These are phyloP conservation scores for Acronicta aceris DNA, from an alignment of 2,888 invertebrate genomes.

Conservation along the genomic window DNA sequence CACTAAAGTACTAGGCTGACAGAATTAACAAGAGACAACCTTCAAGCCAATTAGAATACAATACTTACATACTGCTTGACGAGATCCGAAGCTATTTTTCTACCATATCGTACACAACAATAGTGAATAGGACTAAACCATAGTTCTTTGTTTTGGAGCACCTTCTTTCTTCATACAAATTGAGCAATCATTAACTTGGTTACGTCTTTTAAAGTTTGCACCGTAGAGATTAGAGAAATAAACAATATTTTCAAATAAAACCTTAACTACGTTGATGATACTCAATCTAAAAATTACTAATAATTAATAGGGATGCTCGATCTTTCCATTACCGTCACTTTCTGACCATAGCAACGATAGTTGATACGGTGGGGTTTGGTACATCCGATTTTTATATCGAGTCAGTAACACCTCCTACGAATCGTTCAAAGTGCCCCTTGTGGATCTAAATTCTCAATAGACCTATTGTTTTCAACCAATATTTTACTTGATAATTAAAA, in stretches of 20 bases:
- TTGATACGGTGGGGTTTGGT: too few relatives aligned
- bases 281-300: neutral
- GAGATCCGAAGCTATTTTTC: constrained; percentile 26
- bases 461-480: too few relatives aligned
- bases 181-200: constrained; percentile 39
- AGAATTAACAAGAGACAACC: constrained; percentile 43
- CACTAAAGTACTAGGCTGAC: constrained; percentile 10
- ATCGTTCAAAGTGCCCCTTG: too few relatives aligned
- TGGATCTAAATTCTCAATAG: too few relatives aligned
- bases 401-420: too few relatives aligned
- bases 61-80: constrained; percentile 54
- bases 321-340: too few relatives aligned
- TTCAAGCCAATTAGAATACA: constrained; percentile 59
- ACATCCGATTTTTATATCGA: too few relatives aligned
- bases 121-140: constrained; percentile 9
- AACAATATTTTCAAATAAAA: constrained; percentile 10
- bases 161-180: constrained; percentile 29
- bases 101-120: constrained; percentile 34
- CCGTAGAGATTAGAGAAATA: constrained; percentile 2
- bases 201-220: constrained; percentile 8
- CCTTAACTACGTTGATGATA: constrained; percentile 24
- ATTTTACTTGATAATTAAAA: too few relatives aligned
- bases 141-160: constrained; percentile 23
- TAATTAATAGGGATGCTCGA: too few relatives aligned
- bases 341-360: too few relatives aligned